Evolutionary conservation across 2,888 invertebrate genomes (phyloP), one percentile per base, ranked within the genome.

Genomic region (Suillia variegata): DNA sequence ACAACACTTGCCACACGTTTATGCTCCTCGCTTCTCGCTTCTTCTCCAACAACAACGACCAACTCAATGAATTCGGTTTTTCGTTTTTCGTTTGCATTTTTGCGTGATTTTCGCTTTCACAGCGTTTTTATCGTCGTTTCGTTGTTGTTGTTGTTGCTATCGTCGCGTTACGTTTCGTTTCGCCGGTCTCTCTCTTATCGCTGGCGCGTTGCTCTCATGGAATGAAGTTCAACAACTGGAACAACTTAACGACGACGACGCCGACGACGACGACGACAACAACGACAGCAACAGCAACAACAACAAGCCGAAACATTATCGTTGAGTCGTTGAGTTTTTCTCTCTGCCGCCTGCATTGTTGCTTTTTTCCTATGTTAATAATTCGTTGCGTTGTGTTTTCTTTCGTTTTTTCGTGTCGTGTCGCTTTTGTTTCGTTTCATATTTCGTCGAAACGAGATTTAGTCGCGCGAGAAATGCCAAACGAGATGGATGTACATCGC

Each of bases 391-490:
- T 48, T 48, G 21, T 48, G 48, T 12, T 18, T 20, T 45, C 6
- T 6, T 18, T 21, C 48, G 48, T 21, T 20, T 17, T 22, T 3
- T 48, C 22, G 20, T 22, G 18, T 4, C 22, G 42, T 48, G 5
- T 48, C 22, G n/a, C 13, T 42, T 42, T 42, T n/a, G n/a, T 42
- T 42, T 42, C 18, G 6, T 17, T 42, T 42, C 42, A n/a, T n/a
- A n/a, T n/a, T 58, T 64, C 62, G 64, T 54, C 50, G 26, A 18
- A 22, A 48, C 20, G 48, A 48, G 17, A 47, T 68, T 72, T 64
- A 77, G 74, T 77, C 62, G 63, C 55, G 64, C 68, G 71, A 76
- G 69, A 75, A 74, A 74, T 69, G 67, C 66, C 70, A 66, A 67
- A 68, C 62, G 64, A 68, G 63, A 71, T 77, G 70, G 77, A 77